Base-by-base conservation (phyloP, 1,140 invertebrate species). In the Oreohelix idahoensis region DNA sequence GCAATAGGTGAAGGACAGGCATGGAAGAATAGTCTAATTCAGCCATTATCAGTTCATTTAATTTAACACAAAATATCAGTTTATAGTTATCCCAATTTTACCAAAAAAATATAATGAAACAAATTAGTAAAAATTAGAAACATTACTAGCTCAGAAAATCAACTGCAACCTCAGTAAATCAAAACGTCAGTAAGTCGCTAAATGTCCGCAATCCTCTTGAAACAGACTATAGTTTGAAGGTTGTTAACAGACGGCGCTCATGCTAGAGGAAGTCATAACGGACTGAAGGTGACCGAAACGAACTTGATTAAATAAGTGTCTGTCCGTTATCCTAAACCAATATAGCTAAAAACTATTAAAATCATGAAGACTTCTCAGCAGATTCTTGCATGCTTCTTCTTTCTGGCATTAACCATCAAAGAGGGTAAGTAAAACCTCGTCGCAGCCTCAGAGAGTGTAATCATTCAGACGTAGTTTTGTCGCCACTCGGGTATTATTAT, bases 361-460 rank as follows among this genome's bases (percentile, higher is more conserved):
- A 32, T 66, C 63, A 66, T 66, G 63, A 66, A 66, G 63, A 29
- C 63, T n/a, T 2, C 63, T 15, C 63, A 66, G 29, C 63, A 66
- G 17, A 32, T 66, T 35, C n/a, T 66, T 1, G 63, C 29, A 32
- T 66, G 29, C 29, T 23, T 66, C 20, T 32, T 66, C 10, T 32
- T 66, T 29, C n/a, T 66, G n/a, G 29, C 32, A 66, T 8, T 66
- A 32, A 32, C 29, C 63, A 32, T 66, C 63, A 35, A 32, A 66
- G 29, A 66, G 8, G 63, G 63, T 66, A 66, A 32, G 63, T 66
- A 32, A 66, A 66, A 66, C 63, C 63, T 66, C 63, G 63, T 23
- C 32, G 17, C 63, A 4, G n/a, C 63, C 63, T 66, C 63, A 23
- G 63, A 32, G 29, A 29, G 13, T 17, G 38, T 79, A 32, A 11